Evolutionary conservation across 1,140 invertebrate genomes (phyloP).

Genomic region (Heliconius melpomene): DNA sequence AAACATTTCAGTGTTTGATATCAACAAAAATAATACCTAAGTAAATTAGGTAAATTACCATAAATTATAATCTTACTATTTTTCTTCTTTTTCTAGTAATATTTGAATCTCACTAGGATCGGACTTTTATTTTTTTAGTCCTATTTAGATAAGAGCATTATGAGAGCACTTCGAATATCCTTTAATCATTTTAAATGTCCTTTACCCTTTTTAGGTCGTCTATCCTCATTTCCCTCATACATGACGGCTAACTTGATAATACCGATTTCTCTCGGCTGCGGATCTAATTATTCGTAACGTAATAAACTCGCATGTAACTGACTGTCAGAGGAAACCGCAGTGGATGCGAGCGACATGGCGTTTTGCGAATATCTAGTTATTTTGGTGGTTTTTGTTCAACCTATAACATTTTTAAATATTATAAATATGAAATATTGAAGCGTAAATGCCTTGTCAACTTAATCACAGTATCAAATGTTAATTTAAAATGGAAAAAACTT

Average conservation of each 20-base stretch:
- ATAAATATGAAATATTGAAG: neutral
- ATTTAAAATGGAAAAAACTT: no score
- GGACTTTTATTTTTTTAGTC: neutral
- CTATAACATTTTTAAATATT: neutral
- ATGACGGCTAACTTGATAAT: slow-evolving; percentile 38
- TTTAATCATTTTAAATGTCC: slow-evolving; percentile 11
- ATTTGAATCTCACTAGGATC: no score
- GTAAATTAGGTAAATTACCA: no score
- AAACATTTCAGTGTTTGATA: no score
- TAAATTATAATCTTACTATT: no score
- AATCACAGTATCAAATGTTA: no score
- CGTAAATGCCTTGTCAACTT: neutral
- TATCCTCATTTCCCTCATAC: slow-evolving; percentile 19
- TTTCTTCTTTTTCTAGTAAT: no score
- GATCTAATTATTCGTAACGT: slow-evolving; percentile 44
- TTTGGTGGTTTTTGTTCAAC: slow-evolving; percentile 10
- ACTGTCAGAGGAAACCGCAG: slow-evolving; percentile 41
- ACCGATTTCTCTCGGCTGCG: slow-evolving; percentile 36
- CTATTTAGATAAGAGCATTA: neutral
- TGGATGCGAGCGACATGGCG: slow-evolving; percentile 40
- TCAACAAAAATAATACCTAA: no score
- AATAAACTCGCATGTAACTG: slow-evolving; percentile 44
- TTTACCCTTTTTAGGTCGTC: slow-evolving; percentile 19
- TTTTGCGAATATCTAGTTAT: slow-evolving; percentile 32
- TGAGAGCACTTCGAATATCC: neutral